Evolutionary conservation across 2,797 vertebrate species (phyloP).

Genomic region (Echeneis naucrates): DNA sequence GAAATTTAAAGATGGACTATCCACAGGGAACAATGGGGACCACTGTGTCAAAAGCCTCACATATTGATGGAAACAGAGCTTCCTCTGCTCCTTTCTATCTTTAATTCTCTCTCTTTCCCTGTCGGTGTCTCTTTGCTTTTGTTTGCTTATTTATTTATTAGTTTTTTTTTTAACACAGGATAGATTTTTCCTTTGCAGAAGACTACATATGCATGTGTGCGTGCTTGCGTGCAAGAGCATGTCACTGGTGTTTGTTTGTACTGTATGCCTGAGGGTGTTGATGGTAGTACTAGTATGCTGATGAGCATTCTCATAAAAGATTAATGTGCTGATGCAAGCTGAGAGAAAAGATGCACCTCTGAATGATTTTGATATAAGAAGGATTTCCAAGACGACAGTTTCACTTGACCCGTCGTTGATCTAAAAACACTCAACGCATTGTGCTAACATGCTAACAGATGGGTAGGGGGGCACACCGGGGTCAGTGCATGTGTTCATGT

Average conservation of each 20-base stretch:
- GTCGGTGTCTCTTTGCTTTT: conserved; percentile 4
- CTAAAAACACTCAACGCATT: conserved; percentile 43
- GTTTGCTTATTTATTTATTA: too few species aligned
- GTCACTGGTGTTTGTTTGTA: conserved; percentile 17
- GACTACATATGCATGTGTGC: not conserved
- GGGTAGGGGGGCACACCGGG: not conserved
- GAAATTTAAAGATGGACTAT: conserved; percentile 35
- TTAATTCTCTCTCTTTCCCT: not conserved
- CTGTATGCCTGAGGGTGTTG: conserved; percentile 21
- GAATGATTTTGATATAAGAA: conserved; percentile 34
- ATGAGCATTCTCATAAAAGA: conserved; percentile 53
- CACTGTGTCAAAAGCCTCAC: conserved; percentile 27
- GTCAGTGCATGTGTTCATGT: not conserved
- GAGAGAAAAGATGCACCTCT: conserved; percentile 24
- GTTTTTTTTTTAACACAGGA: conserved; percentile 21
- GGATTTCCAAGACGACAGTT: conserved; percentile 22
- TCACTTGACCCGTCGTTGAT: conserved; percentile 33
- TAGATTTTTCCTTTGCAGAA: conserved; percentile 22
- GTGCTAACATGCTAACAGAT: conserved; percentile 1
- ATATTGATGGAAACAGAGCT: conserved; percentile 22
- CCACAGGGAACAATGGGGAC: conserved; percentile 29
- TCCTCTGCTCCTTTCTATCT: not conserved
- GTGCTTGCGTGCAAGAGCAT: not conserved
- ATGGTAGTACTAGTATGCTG: conserved; percentile 32
- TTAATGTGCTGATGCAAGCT: conserved; percentile 59